Percentiles rank a stretch among this genome's conserved stretches.
Conservation (phyloP, 2,113 vertebrate genomes). For the Periophthalmus modestus region DNA sequence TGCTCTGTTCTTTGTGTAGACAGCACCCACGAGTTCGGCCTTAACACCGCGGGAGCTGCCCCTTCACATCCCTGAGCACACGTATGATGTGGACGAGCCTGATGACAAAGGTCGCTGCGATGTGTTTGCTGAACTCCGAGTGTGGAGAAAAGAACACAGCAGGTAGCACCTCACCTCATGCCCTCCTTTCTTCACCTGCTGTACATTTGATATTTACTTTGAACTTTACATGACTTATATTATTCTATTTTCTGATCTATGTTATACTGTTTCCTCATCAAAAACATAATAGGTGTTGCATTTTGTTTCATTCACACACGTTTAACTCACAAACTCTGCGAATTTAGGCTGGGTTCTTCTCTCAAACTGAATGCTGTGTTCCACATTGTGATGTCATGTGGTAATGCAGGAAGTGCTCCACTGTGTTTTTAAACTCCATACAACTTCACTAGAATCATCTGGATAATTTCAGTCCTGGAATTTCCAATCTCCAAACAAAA, state of each 20-base stretch:
- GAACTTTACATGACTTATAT: no score
- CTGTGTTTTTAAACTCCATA: no score
- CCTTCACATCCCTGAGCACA: slow-evolving; percentile 61
- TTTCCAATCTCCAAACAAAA: no score
- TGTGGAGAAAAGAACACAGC: slow-evolving; percentile 70
- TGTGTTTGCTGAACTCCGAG: slow-evolving; percentile 71
- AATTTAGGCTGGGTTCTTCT: background rate
- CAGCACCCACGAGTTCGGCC: slow-evolving; percentile 45
- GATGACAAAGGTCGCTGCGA: slow-evolving; percentile 54
- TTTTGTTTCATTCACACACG: no score
- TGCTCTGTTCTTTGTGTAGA: slow-evolving; percentile 32
- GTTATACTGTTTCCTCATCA: no score
- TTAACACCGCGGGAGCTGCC: slow-evolving; percentile 47
- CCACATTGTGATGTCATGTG: no score
- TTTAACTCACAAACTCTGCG: background rate
- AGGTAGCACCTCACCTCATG: slow-evolving; percentile 62
- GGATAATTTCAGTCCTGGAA: no score
- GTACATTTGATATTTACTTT: background rate
- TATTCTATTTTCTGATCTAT: no score
- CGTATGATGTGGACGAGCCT: slow-evolving; percentile 52
- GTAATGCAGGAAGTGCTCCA: no score
- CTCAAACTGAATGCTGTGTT: no score
- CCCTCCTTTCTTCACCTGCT: background rate
- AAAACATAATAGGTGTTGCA: no score
- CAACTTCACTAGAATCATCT: no score